Evolutionary conservation across 2,113 vertebrate species (phyloP).

Genomic region (Pseudopodoces humilis): DNA sequence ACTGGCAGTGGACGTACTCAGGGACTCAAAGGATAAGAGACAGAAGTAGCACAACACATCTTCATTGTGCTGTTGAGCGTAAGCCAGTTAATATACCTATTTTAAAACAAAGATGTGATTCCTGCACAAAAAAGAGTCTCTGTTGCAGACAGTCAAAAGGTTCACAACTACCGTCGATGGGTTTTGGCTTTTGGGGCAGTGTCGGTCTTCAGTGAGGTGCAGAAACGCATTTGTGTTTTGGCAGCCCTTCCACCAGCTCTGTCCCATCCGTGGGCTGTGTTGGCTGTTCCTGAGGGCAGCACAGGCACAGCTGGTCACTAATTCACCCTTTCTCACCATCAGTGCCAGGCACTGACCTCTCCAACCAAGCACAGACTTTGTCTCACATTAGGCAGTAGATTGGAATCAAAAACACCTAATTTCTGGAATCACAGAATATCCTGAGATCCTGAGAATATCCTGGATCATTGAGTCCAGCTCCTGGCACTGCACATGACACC

Average conservation of each 20-base stretch:
- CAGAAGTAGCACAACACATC: neutral
- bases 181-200: neutral
- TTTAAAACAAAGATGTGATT: rapidly evolving
- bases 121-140: neutral
- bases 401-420: neutral
- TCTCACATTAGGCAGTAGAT: neutral
- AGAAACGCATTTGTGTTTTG: neutral
- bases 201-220: neutral
- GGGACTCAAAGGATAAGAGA: neutral
- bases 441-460: neutral
- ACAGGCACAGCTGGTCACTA: neutral
- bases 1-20: neutral
- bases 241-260: neutral
- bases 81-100: neutral
- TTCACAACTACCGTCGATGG: neutral
- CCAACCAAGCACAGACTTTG: neutral
- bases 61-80: rapidly evolving
- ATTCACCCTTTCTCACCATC: neutral
- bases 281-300: neutral
- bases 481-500: too few species aligned
- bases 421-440: neutral
- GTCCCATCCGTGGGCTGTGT: neutral
- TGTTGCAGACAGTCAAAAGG: neutral
- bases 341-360: neutral
- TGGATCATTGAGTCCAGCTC: neutral